Evolutionary conservation across 2,113 vertebrate species (phyloP).

Genomic region (Xerus inauris): DNA sequence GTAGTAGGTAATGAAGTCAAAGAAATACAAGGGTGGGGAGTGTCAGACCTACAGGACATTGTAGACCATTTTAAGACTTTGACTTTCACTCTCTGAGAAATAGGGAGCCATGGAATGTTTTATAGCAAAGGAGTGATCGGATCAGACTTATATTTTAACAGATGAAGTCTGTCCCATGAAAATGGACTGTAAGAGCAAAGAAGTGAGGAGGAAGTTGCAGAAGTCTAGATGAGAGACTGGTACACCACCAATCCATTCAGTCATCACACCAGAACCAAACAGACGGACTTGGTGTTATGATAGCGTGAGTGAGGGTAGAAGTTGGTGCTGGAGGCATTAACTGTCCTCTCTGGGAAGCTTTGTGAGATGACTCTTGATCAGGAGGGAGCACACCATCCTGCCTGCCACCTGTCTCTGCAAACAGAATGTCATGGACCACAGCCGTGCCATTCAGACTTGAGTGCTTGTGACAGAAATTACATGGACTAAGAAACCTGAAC

Average conservation of each 20-base stretch:
- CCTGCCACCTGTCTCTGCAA: neutral
- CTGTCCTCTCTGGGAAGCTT: neutral
- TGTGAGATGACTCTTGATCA: neutral
- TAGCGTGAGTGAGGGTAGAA: neutral
- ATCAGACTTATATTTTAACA: neutral
- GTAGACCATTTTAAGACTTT: neutral
- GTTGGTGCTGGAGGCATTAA: neutral
- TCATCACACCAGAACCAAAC: neutral
- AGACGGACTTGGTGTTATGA: accelerated
- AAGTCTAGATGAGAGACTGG: neutral
- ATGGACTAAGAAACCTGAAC: neutral
- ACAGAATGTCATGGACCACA: neutral
- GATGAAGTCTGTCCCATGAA: neutral
- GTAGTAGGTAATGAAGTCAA: accelerated
- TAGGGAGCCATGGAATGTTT: neutral
- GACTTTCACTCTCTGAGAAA: neutral
- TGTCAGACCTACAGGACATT: neutral
- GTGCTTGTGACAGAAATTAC: neutral
- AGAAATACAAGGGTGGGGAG: neutral
- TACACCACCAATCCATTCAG: accelerated
- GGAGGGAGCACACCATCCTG: neutral
- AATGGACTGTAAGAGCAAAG: neutral
- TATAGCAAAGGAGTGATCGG: neutral
- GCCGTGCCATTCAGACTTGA: neutral
- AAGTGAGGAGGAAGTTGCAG: neutral